Evolutionary conservation across 2,797 vertebrate species (phyloP), one percentile per base, ranked within the genome.

Genomic region (Paratrypauchen microcephalus): DNA sequence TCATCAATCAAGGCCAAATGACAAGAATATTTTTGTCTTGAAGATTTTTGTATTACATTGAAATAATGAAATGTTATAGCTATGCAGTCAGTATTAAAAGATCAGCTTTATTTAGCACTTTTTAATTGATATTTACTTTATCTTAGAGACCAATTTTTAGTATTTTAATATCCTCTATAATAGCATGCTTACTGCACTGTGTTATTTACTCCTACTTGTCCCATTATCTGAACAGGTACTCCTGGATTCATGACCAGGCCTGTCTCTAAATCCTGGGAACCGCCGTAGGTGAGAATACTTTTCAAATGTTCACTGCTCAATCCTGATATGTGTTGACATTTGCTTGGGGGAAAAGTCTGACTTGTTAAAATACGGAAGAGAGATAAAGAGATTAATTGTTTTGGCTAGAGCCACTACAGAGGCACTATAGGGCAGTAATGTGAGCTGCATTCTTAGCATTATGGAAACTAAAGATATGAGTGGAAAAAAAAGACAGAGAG

Each of bases 201-300:
- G 41, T 58, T 5, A 56, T 57, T 65, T 70, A 32, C 12, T 57
- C 39, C 61, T 1, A 1, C n/a, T 66, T 59, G 24, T 72, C 59
- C 60, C n/a, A n/a, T 73, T 59, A 62, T 47, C 56, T 23, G 28
- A 75, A 76, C 86, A 75, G 81, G 86, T 79, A 36, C 68, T 62
- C n/a, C 48, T 0, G 50, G 74, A 59, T 85, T 80, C 84, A 13
- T 68, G 89, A 83, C 5, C 55, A 72, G 75, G 63, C 89, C 68
- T 2, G 90, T 48, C 36, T 7, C n/a, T 15, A 5, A 56, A n/a
- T 5, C 71, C 39, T 90, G 89, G 75, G 84, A 89, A 90, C 80
- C 13, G 64, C 86, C 67, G 73, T 82, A 74, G 83, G 85, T 64
- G 61, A 70, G 52, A 23, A 60, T 12, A 21, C 71, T 59, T 82